Evolutionary conservation across 1,140 invertebrate genomes (phyloP).

Genomic region (Coenobita brevimanus): DNA sequence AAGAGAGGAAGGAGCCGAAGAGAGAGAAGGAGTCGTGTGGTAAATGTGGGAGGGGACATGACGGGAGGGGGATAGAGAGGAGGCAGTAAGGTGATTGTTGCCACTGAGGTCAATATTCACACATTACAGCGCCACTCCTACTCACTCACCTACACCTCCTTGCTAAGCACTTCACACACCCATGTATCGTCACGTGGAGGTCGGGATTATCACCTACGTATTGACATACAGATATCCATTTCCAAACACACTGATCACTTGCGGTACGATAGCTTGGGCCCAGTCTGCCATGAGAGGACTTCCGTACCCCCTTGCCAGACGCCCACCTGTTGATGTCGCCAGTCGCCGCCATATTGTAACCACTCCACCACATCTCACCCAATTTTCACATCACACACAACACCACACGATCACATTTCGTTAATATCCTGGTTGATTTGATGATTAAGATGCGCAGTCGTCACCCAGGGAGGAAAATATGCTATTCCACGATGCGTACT

Average conservation of each 20-base stretch:
- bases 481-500: not conserved
- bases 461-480: not conserved
- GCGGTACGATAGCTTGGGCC: slow-evolving; percentile 34
- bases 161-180: too few species aligned
- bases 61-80: not conserved
- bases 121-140: too few species aligned
- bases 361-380: not conserved
- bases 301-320: slow-evolving; percentile 18
- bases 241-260: too few species aligned
- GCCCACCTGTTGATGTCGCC: slow-evolving; percentile 60
- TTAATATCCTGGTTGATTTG: too few species aligned
- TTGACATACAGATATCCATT: not conserved
- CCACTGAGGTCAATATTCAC: not conserved
- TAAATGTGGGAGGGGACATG: not conserved
- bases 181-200: not conserved
- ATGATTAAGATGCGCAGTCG: not conserved
- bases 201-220: not conserved
- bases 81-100: not conserved
- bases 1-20: not conserved
- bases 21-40: not conserved
- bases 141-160: too few species aligned
- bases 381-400: not conserved
- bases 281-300: slow-evolving; percentile 27
- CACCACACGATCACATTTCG: too few species aligned
- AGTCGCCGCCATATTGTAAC: slow-evolving; percentile 47